Percentiles rank a stretch among this genome's conserved stretches.
Evolutionary conservation across 1,140 invertebrate species (phyloP).

Genomic region (Pseudoatta argentina): DNA sequence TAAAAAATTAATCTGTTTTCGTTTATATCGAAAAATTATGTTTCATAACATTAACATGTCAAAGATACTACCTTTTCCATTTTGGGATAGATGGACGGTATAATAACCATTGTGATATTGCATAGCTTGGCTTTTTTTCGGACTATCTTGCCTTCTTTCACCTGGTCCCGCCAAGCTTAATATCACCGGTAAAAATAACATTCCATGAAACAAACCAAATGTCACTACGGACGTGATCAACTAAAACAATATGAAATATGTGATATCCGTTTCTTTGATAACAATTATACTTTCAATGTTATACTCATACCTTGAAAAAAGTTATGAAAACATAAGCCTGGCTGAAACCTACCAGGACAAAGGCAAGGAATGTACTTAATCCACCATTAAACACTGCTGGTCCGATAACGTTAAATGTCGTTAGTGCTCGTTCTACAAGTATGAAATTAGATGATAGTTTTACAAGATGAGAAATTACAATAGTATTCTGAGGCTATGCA

Average conservation of each 20-base stretch:
- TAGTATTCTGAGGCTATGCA: not conserved
- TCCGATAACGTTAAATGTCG: constrained; percentile 84
- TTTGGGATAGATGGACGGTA: constrained; percentile 68
- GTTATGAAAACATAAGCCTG: constrained; percentile 86
- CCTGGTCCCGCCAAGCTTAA: constrained; percentile 87
- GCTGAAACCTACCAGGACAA: constrained; percentile 85
- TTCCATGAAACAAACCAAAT: constrained; percentile 88
- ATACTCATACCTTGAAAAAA: constrained; percentile 85
- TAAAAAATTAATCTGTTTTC: constrained; percentile 12
- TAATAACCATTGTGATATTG: constrained; percentile 78
- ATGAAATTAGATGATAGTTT: no score
- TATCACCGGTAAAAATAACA: constrained; percentile 87
- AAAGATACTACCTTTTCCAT: constrained; percentile 56
- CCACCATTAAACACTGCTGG: constrained; percentile 87
- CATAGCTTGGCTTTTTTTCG: constrained; percentile 69
- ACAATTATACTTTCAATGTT: constrained; percentile 5
- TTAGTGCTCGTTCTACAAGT: constrained; percentile 82
- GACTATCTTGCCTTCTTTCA: constrained; percentile 68
- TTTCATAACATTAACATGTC: not conserved
- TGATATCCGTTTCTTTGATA: not conserved
- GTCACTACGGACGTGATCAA: constrained; percentile 87
- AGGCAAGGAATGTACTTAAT: constrained; percentile 87
- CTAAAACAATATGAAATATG: constrained; percentile 73
- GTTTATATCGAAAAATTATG: not conserved
- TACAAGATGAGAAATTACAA: constrained; percentile 28